Conservation (phyloP, 2,797 vertebrate genomes). For the Gobio occitaniae region DNA sequence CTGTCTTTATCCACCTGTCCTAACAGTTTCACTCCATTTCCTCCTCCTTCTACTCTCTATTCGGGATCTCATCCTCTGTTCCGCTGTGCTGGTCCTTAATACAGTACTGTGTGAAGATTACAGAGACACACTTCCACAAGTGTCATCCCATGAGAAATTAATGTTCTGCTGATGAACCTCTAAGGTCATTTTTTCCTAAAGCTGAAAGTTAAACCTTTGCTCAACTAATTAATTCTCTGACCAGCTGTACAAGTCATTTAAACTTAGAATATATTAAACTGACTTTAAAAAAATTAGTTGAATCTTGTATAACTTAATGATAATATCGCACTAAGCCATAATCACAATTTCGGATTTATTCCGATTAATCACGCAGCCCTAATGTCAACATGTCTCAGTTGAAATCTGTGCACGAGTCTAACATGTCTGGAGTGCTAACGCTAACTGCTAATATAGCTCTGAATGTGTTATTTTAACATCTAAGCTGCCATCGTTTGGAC, state of each 20-base stretch:
- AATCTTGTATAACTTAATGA: not conserved
- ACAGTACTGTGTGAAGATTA: constrained; percentile 55
- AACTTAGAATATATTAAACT: not conserved
- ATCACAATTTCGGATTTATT: not conserved
- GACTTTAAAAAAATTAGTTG: not conserved
- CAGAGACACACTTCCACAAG: constrained; percentile 54
- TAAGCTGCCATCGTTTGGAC: not conserved
- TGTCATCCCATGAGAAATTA: constrained; percentile 57
- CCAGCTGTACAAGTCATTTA: not conserved
- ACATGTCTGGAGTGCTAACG: not conserved
- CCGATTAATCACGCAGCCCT: not conserved
- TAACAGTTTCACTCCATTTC: constrained; percentile 19
- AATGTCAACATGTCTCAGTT: not conserved
- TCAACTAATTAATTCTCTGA: not conserved
- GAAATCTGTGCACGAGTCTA: not conserved
- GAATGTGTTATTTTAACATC: not conserved
- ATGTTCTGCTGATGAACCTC: constrained; percentile 55
- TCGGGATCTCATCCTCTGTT: constrained; percentile 52
- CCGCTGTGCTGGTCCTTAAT: constrained; percentile 39
- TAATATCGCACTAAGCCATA: not conserved
- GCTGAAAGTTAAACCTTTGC: constrained; percentile 16
- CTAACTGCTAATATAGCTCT: not conserved
- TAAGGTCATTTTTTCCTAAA: constrained; percentile 49
- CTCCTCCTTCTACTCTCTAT: constrained; percentile 25
- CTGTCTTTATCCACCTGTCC: constrained; percentile 37